phyloP scores from a whole-genome alignment of 2,888 invertebrate genomes.

The Mythimna vitellina region DNA sequence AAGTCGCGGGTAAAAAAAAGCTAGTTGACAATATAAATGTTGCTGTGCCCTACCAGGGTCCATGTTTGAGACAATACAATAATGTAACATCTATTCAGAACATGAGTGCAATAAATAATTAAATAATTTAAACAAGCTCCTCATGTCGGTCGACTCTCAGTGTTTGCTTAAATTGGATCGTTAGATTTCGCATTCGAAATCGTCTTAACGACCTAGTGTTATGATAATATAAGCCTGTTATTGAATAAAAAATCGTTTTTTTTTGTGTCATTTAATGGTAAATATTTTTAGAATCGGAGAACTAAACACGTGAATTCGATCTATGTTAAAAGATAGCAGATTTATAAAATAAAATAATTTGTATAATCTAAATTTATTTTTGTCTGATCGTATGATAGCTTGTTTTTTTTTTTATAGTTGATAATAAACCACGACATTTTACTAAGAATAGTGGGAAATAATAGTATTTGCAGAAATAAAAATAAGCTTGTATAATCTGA shows the following conservation, averaged over 20 bases:
- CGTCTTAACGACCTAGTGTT: not conserved
- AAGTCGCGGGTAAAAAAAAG: too few species aligned
- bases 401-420: conserved; percentile 9
- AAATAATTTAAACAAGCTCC: too few species aligned
- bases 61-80: too few species aligned
- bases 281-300: conserved; percentile 7
- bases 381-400: conserved; percentile 22
- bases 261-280: not conserved
- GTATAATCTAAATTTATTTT: conserved; percentile 5
- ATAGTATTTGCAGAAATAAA: conserved; percentile 14
- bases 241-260: not conserved
- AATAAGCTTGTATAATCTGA: conserved; percentile 3
- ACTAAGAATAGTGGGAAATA: not conserved
- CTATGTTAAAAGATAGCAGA: conserved; percentile 13
- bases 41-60: too few species aligned
- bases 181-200: not conserved
- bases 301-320: conserved; percentile 28
- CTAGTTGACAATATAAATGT: too few species aligned
- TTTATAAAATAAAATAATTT: conserved; percentile 6
- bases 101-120: too few species aligned
- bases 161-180: not conserved
- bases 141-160: not conserved
- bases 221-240: not conserved
- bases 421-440: not conserved
- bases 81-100: too few species aligned